Base-by-base conservation (phyloP, 1,140 invertebrate genomes). In the Telenomus remus region DNA sequence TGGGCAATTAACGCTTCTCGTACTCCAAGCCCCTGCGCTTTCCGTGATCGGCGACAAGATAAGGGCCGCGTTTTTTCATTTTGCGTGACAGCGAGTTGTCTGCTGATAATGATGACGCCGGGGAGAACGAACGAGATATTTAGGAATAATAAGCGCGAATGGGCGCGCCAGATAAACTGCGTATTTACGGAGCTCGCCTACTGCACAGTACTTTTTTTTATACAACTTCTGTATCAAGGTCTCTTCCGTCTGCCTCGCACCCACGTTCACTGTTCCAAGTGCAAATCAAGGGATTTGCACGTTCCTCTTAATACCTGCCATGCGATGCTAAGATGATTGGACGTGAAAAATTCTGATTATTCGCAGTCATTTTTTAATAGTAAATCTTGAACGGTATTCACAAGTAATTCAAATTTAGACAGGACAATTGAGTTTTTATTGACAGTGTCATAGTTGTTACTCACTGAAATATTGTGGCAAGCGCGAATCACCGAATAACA, bases 121-220 rank as follows among this genome's bases (percentile, higher is more conserved):
- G 60, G 60, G 65, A 66, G 56, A 74, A 80, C 73, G 80, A 86
- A 83, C 83, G 83, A 87, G 82, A 88, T 88, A 87, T 87, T 87
- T 85, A 79, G 82, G 83, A 86, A 87, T 88, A 88, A 88, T 87
- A 85, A 87, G 83, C 81, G 81, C 79, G 80, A 80, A 86, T 86
- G 85, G 85, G 82, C 80, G 85, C 82, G 84, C 81, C 84, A 84
- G 83, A 87, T 88, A 86, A 87, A 88, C 81, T 84, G 81, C 65
- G 64, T 87, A 87, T 86, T 87, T 87, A 86, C 77, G 82, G 84
- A 80, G 66, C 76, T 78, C 70, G 65, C 60, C 78, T 65, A 57
- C 79, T 78, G 61, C 19, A 74, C 71, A 66, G 35, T 39, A 34
- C 35, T 64, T 48, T 48, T 65, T 27, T 27, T 59, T 34, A 37